phyloP scores from a whole-genome alignment of 2,888 invertebrate species.

The Eudemis profundana region DNA sequence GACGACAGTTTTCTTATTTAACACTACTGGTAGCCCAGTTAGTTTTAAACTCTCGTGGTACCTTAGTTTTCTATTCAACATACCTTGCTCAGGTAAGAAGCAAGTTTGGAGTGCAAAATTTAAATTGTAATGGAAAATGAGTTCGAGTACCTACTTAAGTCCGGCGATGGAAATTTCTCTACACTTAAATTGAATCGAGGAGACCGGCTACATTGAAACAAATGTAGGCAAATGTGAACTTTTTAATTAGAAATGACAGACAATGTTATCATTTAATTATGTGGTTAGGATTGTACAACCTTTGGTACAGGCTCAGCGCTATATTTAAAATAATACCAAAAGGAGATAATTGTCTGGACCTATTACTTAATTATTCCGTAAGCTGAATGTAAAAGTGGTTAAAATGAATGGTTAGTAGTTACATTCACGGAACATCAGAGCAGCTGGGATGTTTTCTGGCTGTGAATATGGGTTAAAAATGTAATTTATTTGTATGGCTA shows the following conservation, averaged over 20 bases:
- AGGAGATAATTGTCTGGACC: not conserved
- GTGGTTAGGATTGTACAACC: slow-evolving; percentile 26
- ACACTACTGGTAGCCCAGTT: slow-evolving; percentile 49
- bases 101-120: slow-evolving; percentile 10
- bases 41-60: slow-evolving; percentile 17
- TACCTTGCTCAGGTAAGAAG: slow-evolving; percentile 16
- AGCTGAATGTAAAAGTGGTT: not conserved
- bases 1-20: slow-evolving; percentile 64
- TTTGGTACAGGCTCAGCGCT: slow-evolving; percentile 17
- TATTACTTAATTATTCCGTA: not conserved
- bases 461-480: too few species aligned
- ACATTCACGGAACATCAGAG: too few species aligned
- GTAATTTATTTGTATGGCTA: too few species aligned
- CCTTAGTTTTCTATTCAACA: slow-evolving; percentile 25
- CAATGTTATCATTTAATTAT: slow-evolving; percentile 41
- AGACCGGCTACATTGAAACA: slow-evolving; percentile 14
- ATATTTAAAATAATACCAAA: slow-evolving; percentile 27
- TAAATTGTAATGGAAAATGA: slow-evolving; percentile 40
- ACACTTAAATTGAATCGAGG: slow-evolving; percentile 17
- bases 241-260: slow-evolving; percentile 41
- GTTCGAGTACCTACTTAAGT: slow-evolving; percentile 39
- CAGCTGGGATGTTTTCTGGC: too few species aligned
- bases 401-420: too few species aligned
- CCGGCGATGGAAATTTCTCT: slow-evolving; percentile 15
- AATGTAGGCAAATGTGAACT: slow-evolving; percentile 26